These are phyloP conservation scores for Syngnathoides biaculeatus DNA, from an alignment of 2,113 vertebrate genomes.

Conservation along the genomic window DNA sequence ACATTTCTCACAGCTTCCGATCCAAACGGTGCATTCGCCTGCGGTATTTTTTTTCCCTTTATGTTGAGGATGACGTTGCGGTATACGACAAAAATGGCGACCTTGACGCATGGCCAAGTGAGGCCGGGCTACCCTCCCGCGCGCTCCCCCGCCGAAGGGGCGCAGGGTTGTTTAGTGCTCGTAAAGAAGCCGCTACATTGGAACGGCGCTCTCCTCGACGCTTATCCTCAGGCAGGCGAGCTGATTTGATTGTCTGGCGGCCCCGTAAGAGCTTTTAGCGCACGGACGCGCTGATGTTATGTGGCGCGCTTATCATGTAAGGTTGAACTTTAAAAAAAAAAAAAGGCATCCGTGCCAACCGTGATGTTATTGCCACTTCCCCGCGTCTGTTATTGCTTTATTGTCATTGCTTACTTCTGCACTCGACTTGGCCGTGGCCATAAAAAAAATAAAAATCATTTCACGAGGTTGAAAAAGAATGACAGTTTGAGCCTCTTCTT, in stretches of 20 bases:
- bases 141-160: conserved; percentile 43
- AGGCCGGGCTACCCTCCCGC: conserved; percentile 66
- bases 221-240: conserved; percentile 48
- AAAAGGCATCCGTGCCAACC: conserved; percentile 12
- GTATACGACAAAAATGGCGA: conserved; percentile 66
- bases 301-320: conserved; percentile 41
- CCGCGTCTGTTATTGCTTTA: conserved; percentile 21
- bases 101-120: conserved; percentile 75
- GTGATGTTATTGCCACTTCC: conserved; percentile 8
- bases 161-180: conserved; percentile 65
- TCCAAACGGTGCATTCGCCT: background rate
- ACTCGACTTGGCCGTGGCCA: conserved; percentile 10
- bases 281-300: conserved; percentile 46
- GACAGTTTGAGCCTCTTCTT: conserved; percentile 7
- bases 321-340: conserved; percentile 41
- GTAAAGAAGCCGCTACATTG: conserved; percentile 67
- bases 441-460: conserved; percentile 15
- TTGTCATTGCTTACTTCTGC: conserved; percentile 37
- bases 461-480: conserved; percentile 3
- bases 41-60: background rate
- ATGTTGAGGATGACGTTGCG: conserved; percentile 34
- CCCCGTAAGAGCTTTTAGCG: conserved; percentile 52
- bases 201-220: conserved; percentile 60
- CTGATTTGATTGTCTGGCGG: conserved; percentile 57
- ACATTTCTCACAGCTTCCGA: conserved; percentile 5